These are phyloP conservation scores for Leptobrachium leishanense DNA, from an alignment of 2,113 vertebrate genomes.

Conservation along the genomic window DNA sequence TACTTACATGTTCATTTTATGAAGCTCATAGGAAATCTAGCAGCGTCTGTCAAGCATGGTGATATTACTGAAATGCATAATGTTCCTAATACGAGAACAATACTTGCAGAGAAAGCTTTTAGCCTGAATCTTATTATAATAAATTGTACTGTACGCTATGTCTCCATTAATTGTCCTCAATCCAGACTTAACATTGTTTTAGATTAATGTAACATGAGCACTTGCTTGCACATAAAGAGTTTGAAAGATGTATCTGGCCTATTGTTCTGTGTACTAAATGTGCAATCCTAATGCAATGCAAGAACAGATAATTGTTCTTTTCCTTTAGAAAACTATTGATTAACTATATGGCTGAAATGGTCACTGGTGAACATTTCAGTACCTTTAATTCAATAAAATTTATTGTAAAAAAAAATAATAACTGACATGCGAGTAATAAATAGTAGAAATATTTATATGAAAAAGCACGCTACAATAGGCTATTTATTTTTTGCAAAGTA, in stretches of 20 bases:
- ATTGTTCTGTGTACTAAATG: conserved; percentile 34
- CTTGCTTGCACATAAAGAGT: conserved; percentile 46
- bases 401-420: too few relatives aligned
- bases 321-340: conserved; percentile 7
- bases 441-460: too few relatives aligned
- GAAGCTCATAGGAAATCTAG: conserved; percentile 22
- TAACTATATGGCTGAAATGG: conserved; percentile 8
- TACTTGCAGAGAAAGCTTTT: conserved; percentile 47
- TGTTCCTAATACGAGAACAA: conserved; percentile 42
- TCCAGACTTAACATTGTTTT: conserved; percentile 44
- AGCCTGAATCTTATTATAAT: conserved; percentile 49
- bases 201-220: conserved; percentile 44
- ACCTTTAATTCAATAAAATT: too few relatives aligned
- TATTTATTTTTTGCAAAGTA: too few relatives aligned
- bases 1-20: conserved; percentile 32
- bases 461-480: too few relatives aligned
- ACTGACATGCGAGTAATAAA: too few relatives aligned
- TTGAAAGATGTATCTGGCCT: conserved; percentile 41
- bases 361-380: background rate
- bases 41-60: conserved; percentile 37
- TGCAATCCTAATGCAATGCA: conserved; percentile 34
- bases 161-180: conserved; percentile 49
- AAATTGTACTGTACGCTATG: conserved; percentile 45
- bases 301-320: conserved; percentile 24
- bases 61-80: conserved; percentile 42